phyloP scores from a whole-genome alignment of 2,888 invertebrate species.

The Phengaris arion region DNA sequence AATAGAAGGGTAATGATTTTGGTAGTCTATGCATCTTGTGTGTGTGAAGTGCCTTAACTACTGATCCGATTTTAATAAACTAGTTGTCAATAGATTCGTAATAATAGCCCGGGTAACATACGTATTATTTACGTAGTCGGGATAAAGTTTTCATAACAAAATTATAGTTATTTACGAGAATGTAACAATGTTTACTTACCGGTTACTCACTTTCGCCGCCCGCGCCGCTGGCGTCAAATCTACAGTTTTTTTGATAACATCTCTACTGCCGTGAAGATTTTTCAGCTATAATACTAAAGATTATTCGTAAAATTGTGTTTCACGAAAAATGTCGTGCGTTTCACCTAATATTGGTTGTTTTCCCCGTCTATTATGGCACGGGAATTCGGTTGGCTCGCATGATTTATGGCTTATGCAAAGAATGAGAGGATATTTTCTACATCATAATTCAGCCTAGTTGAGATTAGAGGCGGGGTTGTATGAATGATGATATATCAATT shows the following conservation, averaged over 20 bases:
- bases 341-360: conserved; percentile 72
- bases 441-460: conserved; percentile 74
- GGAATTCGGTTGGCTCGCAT: conserved; percentile 65
- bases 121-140: too few species aligned
- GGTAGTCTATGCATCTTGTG: too few species aligned
- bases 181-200: not conserved
- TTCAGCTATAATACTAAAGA: not conserved
- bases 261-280: not conserved
- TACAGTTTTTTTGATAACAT: not conserved
- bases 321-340: conserved; percentile 43
- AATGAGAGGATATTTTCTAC: conserved; percentile 74
- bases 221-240: conserved; percentile 5
- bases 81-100: too few species aligned
- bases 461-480: conserved; percentile 64
- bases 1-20: too few species aligned
- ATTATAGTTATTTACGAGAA: not conserved
- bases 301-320: not conserved
- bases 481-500: conserved; percentile 67
- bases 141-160: too few species aligned
- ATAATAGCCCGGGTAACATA: too few species aligned
- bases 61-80: too few species aligned
- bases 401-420: conserved; percentile 76
- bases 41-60: too few species aligned
- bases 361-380: conserved; percentile 63
- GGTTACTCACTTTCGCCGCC: not conserved